Evolutionary conservation across 2,797 vertebrate genomes (phyloP).

Genomic region (Urophycis tenuis): DNA sequence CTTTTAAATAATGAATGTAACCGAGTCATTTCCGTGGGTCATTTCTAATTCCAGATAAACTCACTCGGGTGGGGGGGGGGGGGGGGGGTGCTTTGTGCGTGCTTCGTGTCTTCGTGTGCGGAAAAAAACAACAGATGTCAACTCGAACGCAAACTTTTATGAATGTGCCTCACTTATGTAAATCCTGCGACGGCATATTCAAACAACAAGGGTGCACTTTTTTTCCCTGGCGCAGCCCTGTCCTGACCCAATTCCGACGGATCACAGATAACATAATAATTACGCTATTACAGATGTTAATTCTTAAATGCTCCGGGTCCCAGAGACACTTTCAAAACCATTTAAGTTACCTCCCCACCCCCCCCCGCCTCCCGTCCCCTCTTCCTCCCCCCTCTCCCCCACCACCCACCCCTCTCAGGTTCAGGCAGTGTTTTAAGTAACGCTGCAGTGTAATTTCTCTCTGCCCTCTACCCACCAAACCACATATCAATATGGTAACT

Average conservation of each 20-base stretch:
- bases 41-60: constrained; percentile 45
- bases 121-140: constrained; percentile 56
- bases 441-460: constrained; percentile 43
- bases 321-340: constrained; percentile 27
- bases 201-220: constrained; percentile 21
- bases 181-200: constrained; percentile 51
- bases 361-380: constrained; percentile 26
- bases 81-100: too few relatives aligned
- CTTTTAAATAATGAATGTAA: constrained; percentile 41
- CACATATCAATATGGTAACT: constrained; percentile 54
- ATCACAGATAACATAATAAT: constrained; percentile 47
- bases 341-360: constrained; percentile 45
- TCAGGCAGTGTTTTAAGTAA: constrained; percentile 39
- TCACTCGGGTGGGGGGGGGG: neutral
- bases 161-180: constrained; percentile 36
- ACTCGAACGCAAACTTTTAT: constrained; percentile 13
- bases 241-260: constrained; percentile 30
- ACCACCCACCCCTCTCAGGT: constrained; percentile 32
- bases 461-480: constrained; percentile 37
- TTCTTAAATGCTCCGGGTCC: constrained; percentile 37
- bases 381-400: neutral
- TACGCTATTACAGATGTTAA: constrained; percentile 41
- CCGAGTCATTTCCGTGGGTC: constrained; percentile 17
- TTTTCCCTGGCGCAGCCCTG: constrained; percentile 20
- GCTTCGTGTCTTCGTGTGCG: constrained; percentile 22